Percentiles rank a stretch among this genome's conserved stretches.
Conservation (phyloP, 2,113 vertebrate genomes). For the Trematomus loennbergii region DNA sequence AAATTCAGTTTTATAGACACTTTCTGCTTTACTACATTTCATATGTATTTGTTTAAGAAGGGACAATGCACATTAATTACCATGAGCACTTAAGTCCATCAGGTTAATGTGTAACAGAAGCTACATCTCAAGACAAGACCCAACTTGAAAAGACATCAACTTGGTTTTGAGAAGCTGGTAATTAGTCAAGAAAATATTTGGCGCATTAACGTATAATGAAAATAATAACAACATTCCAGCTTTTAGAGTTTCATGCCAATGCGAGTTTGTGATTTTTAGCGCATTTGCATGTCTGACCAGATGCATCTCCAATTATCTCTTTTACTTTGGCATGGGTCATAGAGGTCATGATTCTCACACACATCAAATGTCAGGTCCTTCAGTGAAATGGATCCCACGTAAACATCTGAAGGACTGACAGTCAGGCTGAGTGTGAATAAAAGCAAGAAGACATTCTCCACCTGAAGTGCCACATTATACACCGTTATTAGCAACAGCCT, state of each 20-base stretch:
- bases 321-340: constrained; percentile 63
- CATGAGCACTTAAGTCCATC: too few relatives aligned
- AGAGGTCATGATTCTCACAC: constrained; percentile 20
- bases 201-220: not conserved
- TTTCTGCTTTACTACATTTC: too few relatives aligned
- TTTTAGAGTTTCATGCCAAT: not conserved
- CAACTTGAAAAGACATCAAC: too few relatives aligned
- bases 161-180: too few relatives aligned
- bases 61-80: too few relatives aligned
- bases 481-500: constrained; percentile 7
- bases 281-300: not conserved
- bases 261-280: constrained; percentile 1
- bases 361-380: constrained; percentile 49
- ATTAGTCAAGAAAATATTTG: too few relatives aligned
- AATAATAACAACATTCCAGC: not conserved
- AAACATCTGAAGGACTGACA: constrained; percentile 55
- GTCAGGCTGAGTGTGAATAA: constrained; percentile 34
- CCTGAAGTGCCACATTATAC: constrained; percentile 6
- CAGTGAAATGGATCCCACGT: constrained; percentile 63
- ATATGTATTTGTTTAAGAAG: too few relatives aligned
- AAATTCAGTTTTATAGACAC: too few relatives aligned
- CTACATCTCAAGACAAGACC: too few relatives aligned
- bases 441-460: constrained; percentile 32
- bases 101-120: too few relatives aligned
- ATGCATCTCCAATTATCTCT: constrained; percentile 58